Base-by-base conservation (phyloP, 2,113 vertebrate genomes). In the Ellobius talpinus region DNA sequence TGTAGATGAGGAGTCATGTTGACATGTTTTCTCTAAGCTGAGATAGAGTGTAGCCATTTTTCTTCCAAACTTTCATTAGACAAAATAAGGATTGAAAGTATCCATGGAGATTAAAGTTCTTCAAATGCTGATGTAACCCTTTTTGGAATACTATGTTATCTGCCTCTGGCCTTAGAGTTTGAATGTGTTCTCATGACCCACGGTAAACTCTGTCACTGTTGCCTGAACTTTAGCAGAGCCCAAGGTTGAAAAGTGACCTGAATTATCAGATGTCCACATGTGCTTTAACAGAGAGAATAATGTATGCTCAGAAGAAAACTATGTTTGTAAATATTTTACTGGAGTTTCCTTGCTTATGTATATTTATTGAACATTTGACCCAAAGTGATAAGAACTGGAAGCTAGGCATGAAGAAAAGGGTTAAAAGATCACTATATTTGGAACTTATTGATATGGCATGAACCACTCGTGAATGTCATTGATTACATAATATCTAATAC, bases 21-120 rank as follows among this genome's bases (percentile, higher is more conserved):
- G 55, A 96, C 89, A 84, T 31, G 42, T 39, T 68, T 92, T 95
- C 63, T 96, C 29, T 74, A 84, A 92, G 58, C 8, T 17, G 73
- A 55, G 79, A 36, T 61, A n/a, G 5, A 31, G 3, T 50, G 2
- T 55, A 94, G 68, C 45, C 16, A 29, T 84, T 90, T 95, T 84
- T 90, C 4, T 90, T 94, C 2, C 50, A 85, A 89, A 77, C 77
- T 68, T 3, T 2, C 87, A 87, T 90, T 52, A 94, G 86, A 87
- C 72, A 89, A 82, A 90, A 23, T 70, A 88, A 91, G 14, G 0
- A 45, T 72, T 95, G 76, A 29, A 90, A 66, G 55, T 31, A 45
- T 63, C 63, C 26, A 45, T 65, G 17, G n/a, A 81, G 16, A 79
- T 47, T 88, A 55, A 95, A 74, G 36, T 9, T 23, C 33, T 87